phyloP scores from a whole-genome alignment of 2,797 vertebrate species.

The Chiroxiphia lanceolata region DNA sequence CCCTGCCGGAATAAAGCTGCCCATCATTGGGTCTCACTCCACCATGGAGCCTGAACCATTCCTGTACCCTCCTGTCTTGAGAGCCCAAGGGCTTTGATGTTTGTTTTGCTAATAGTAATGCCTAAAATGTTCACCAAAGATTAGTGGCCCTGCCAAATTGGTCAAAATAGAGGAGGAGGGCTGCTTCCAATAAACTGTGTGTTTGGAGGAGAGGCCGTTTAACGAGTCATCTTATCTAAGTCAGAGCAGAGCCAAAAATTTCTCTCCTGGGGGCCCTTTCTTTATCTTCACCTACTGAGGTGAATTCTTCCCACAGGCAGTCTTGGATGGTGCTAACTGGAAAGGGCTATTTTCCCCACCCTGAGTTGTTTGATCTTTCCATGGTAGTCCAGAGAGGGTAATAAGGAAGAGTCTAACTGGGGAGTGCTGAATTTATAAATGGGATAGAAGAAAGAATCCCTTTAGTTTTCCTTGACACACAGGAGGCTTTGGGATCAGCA shows the following conservation, averaged over 20 bases:
- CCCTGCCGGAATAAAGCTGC: not conserved
- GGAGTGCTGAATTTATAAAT: not conserved
- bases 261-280: not conserved
- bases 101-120: not conserved
- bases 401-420: not conserved
- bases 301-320: constrained; percentile 9
- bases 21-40: not conserved
- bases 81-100: rapidly evolving
- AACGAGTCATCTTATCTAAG: constrained; percentile 32
- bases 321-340: not conserved
- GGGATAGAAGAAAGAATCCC: not conserved
- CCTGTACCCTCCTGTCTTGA: rapidly evolving
- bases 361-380: not conserved
- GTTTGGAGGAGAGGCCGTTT: not conserved
- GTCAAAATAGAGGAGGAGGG: constrained; percentile 5
- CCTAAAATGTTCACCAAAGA: constrained; percentile 11
- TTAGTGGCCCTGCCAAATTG: not conserved
- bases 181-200: not conserved
- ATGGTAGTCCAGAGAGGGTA: not conserved
- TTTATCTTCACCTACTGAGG: constrained; percentile 30
- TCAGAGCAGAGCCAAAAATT: constrained; percentile 30
- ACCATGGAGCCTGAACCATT: not conserved
- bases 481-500: not conserved
- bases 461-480: not conserved
- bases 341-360: not conserved